Conservation (phyloP, 2,113 vertebrate species). For the Microcebus ravelobensis region DNA sequence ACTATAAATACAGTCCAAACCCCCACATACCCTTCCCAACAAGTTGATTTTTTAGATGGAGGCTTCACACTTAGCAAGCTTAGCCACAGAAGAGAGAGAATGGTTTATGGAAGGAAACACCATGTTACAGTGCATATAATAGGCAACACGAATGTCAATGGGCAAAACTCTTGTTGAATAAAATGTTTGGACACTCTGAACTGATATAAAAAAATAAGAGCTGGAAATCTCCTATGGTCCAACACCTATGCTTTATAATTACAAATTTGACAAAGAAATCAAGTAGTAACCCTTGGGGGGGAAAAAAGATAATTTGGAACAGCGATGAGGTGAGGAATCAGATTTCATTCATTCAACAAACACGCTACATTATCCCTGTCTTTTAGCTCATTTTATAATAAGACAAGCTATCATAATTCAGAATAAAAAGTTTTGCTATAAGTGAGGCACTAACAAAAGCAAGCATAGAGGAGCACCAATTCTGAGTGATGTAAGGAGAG, state of each 20-base stretch:
- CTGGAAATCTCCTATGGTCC: not conserved
- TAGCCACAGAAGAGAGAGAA: not conserved
- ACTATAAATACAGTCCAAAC: not conserved
- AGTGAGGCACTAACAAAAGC: not conserved
- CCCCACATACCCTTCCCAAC: not conserved
- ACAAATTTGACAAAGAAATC: not conserved
- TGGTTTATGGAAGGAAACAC: not conserved
- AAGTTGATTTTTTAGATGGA: constrained; percentile 8
- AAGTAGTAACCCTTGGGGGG: not conserved
- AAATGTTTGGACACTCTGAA: not conserved
- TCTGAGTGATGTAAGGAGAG: not conserved
- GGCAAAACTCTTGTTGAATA: not conserved
- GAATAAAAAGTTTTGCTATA: not conserved
- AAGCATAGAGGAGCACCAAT: not conserved
- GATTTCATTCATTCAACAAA: not conserved
- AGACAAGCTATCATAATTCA: not conserved
- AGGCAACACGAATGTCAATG: not conserved
- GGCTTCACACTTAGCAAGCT: constrained; percentile 30
- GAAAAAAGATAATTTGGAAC: not conserved
- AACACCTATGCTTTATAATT: not conserved
- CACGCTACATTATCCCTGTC: not conserved
- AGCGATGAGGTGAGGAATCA: not conserved
- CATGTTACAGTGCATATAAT: not conserved
- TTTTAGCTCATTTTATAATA: not conserved
- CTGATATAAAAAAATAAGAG: not conserved